A percentile compares a stretch with the other conserved stretches of the same genome.
Evolutionary conservation across 2,113 vertebrate genomes (phyloP).

Genomic region (Lagopus muta): DNA sequence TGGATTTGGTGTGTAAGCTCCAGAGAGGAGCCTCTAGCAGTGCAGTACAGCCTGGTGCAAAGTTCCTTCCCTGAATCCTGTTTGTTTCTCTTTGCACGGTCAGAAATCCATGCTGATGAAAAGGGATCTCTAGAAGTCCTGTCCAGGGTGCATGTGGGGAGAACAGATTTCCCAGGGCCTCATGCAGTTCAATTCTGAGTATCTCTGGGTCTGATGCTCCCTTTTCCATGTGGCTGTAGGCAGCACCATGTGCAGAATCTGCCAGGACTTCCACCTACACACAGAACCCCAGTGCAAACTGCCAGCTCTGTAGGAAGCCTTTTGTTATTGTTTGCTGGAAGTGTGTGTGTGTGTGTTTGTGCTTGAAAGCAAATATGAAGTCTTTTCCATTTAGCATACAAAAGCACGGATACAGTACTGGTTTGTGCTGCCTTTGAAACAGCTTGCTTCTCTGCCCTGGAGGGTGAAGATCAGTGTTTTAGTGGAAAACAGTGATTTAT

Average conservation of each 20-base stretch:
- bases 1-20: neutral
- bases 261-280: neutral
- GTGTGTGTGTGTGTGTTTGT: too few relatives aligned
- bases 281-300: neutral
- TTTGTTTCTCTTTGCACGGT: neutral
- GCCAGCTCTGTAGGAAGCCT: neutral
- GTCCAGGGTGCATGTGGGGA: neutral
- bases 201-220: neutral
- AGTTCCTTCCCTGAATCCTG: neutral
- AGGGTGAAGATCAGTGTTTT: slow-evolving; percentile 1
- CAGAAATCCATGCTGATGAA: neutral
- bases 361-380: neutral
- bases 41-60: neutral
- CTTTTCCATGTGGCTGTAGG: neutral
- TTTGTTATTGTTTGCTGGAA: neutral
- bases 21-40: neutral
- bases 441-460: neutral
- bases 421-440: neutral
- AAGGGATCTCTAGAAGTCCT: neutral
- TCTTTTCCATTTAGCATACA: neutral
- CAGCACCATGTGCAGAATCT: neutral
- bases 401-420: neutral
- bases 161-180: neutral
- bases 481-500: neutral
- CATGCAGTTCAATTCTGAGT: neutral